phyloP scores from a whole-genome alignment of 1,140 invertebrate species.

The Melipona quadrifasciata region DNA sequence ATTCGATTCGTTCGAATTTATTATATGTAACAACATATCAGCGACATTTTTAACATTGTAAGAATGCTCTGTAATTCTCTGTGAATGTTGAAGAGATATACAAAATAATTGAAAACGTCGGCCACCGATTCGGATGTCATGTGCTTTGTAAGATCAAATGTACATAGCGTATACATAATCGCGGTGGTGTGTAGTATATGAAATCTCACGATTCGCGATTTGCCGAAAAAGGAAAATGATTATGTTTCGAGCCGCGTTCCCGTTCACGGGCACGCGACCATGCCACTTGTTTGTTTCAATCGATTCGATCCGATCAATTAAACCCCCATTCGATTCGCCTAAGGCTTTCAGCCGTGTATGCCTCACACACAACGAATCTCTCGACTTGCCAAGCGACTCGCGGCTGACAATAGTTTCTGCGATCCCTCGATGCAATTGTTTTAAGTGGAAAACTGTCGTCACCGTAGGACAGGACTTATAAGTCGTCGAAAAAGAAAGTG shows the following conservation, averaged over 20 bases:
- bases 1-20: neutral
- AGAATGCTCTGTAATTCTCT: neutral
- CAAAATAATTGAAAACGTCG: neutral
- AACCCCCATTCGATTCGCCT: conserved; percentile 19
- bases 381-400: conserved; percentile 40
- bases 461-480: conserved; percentile 40
- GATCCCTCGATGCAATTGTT: conserved; percentile 17
- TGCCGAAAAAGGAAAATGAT: conserved; percentile 35
- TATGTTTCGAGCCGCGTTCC: conserved; percentile 33
- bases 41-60: neutral
- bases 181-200: conserved; percentile 24
- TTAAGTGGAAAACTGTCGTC: neutral
- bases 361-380: conserved; percentile 60
- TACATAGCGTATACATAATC: conserved; percentile 45
- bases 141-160: conserved; percentile 44
- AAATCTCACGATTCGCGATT: conserved; percentile 37
- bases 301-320: conserved; percentile 47
- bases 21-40: neutral
- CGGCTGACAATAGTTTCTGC: conserved; percentile 26
- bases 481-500: neutral
- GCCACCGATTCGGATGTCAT: neutral
- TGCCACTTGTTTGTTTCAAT: conserved; percentile 45
- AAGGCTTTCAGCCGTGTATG: conserved; percentile 28
- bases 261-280: conserved; percentile 31
- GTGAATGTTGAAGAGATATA: neutral